phyloP scores from a whole-genome alignment of 1,140 invertebrate genomes.

The Drosophila eugracilis region DNA sequence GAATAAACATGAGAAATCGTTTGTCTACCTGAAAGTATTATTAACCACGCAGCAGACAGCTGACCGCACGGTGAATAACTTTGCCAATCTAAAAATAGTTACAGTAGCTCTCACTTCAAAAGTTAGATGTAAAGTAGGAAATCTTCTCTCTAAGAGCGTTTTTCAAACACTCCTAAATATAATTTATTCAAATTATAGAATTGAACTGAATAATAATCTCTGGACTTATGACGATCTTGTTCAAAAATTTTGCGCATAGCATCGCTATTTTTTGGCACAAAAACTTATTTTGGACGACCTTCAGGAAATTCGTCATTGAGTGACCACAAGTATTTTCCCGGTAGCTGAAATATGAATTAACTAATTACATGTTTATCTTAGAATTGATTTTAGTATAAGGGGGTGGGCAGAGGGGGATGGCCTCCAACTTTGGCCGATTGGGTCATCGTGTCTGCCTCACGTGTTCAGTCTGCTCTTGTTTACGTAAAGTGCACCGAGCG shows the following conservation, averaged over 20 bases:
- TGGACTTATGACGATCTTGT: background rate
- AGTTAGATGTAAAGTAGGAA: no score
- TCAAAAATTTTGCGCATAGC: conserved; percentile 1
- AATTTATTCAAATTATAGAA: no score
- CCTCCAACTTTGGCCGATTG: background rate
- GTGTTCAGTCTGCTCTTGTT: conserved; percentile 21
- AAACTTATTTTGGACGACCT: conserved; percentile 3
- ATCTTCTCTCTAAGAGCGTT: no score
- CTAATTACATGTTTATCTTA: background rate
- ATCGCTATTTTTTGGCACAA: conserved; percentile 5
- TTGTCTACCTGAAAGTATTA: conserved; percentile 36
- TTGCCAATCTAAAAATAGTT: no score
- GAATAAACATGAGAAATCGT: conserved; percentile 35
- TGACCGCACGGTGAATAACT: conserved; percentile 13
- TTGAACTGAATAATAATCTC: no score
- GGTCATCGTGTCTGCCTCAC: conserved; percentile 18
- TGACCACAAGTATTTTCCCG: background rate
- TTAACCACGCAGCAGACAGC: conserved; percentile 47
- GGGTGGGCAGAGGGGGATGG: background rate
- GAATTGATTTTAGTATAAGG: background rate
- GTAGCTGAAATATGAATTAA: background rate
- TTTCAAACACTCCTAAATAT: no score
- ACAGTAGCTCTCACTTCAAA: no score
- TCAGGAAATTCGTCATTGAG: conserved; percentile 4
- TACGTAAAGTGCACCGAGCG: conserved; percentile 29